Evolutionary conservation across 2,113 vertebrate species (phyloP).

Genomic region (Corythoichthys haematopterus): DNA sequence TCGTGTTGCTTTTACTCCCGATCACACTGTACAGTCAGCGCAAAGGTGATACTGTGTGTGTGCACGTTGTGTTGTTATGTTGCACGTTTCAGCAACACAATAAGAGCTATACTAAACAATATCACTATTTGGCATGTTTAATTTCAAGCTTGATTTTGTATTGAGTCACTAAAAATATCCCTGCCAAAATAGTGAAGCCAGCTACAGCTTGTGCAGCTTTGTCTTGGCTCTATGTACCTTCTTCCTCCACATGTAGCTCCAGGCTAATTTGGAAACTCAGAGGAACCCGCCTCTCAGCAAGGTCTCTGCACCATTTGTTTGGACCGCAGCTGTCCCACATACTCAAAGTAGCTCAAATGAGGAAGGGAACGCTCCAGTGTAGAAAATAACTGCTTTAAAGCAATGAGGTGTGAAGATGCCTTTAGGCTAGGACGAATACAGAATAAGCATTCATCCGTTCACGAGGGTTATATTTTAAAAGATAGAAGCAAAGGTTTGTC

Average conservation of each 20-base stretch:
- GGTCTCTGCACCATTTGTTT: constrained; percentile 10
- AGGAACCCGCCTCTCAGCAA: constrained; percentile 6
- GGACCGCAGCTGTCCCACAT: constrained; percentile 5
- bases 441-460: neutral
- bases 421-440: constrained; percentile 3
- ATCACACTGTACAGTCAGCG: constrained; percentile 32
- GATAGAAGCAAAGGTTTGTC: neutral
- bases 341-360: neutral
- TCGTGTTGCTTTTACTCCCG: constrained; percentile 29
- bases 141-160: neutral
- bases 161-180: neutral
- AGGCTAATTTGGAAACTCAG: constrained; percentile 2
- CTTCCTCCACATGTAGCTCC: neutral
- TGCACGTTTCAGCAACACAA: constrained; percentile 13
- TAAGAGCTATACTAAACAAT: constrained; percentile 3
- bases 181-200: neutral
- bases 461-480: neutral
- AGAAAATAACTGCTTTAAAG: neutral
- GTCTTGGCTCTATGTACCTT: neutral
- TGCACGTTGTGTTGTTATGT: neutral
- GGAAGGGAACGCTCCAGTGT: neutral
- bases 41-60: constrained; percentile 17
- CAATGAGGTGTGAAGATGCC: constrained; percentile 4
- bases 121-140: neutral
- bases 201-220: neutral